Evolutionary conservation across 2,113 vertebrate species (phyloP).

Genomic region (Labrus mixtus): DNA sequence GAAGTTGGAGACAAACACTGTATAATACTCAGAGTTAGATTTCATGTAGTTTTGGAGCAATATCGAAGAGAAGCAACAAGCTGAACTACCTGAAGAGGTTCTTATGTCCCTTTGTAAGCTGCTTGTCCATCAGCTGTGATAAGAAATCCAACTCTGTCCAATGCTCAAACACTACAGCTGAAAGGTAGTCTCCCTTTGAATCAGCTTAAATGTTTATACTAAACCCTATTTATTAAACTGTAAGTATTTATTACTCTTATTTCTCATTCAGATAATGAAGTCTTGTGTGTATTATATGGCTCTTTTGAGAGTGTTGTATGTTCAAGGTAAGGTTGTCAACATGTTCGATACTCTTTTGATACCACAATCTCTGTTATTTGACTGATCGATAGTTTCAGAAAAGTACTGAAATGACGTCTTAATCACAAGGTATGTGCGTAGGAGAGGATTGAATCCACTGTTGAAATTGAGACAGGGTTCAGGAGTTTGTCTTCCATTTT

Average conservation of each 20-base stretch:
- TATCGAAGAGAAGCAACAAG: conserved; percentile 15
- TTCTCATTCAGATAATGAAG: conserved; percentile 41
- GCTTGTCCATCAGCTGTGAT: not conserved
- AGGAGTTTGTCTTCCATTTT: too few species aligned
- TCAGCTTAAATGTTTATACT: conserved; percentile 19
- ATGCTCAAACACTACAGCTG: conserved; percentile 39
- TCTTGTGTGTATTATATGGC: conserved; percentile 19
- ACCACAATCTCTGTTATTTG: too few species aligned
- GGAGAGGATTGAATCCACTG: too few species aligned
- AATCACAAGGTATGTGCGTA: too few species aligned
- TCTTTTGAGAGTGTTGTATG: conserved; percentile 19
- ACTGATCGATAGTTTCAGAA: too few species aligned
- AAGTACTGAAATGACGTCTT: too few species aligned
- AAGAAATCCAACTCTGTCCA: not conserved
- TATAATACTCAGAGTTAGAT: conserved; percentile 15
- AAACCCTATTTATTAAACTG: conserved; percentile 65
- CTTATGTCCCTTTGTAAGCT: not conserved
- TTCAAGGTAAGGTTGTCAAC: not conserved
- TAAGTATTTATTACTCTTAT: conserved; percentile 66
- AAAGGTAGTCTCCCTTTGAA: conserved; percentile 17
- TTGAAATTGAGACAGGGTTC: too few species aligned
- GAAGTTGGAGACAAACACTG: conserved; percentile 46
- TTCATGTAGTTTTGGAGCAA: conserved; percentile 51
- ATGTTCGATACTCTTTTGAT: not conserved
- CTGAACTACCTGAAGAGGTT: conserved; percentile 32